Base-by-base conservation (phyloP, 1,140 invertebrate genomes). In the Watersipora subatra region DNA sequence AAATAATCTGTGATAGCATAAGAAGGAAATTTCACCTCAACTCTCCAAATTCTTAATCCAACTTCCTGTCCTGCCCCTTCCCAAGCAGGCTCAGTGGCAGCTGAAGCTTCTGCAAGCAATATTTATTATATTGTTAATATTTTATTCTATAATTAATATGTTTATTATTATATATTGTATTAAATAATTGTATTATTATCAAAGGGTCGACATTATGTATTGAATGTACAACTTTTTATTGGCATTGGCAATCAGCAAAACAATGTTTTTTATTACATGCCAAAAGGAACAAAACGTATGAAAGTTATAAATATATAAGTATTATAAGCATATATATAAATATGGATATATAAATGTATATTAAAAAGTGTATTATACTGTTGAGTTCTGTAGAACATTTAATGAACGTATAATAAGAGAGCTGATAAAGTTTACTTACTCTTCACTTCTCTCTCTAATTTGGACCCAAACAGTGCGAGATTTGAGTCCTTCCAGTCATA, bases 401-500 rank as follows among this genome's bases (percentile, higher is more conserved):
- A 7, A 46, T 46, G 34, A 7, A 46, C 7, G 7, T n/a, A 46
- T 46, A 46, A 46, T 12, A 46, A 12, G n/a, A 7, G n/a, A 12
- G n/a, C n/a, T 46, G 7, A 46, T 12, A 7, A 46, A 46, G 34
- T 57, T 19, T 3, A 70, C 73, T 69, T 70, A 77, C 76, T 75
- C 72, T 77, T 77, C 19, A 75, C 72, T 17, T 71, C 28, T 64
- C 70, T 76, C 26, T 77, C 75, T 15, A 66, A 65, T 25, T 76
- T 70, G 1, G 75, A 75, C 2, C 76, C 76, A 71, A 78, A 76
- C 56, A 78, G 61, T 20, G 74, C 76, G 59, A 78, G 56, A 62
- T 78, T 78, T 12, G 70, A 71, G 61, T 78, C 76, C 63, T 78
- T 77, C 76, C 76, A 78, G 69, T 78, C 73, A 67, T 77, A 78